Percentiles rank a stretch among this genome's conserved stretches.
phyloP scores from a whole-genome alignment of 2,888 invertebrate species.

The Parelbella ahira region DNA sequence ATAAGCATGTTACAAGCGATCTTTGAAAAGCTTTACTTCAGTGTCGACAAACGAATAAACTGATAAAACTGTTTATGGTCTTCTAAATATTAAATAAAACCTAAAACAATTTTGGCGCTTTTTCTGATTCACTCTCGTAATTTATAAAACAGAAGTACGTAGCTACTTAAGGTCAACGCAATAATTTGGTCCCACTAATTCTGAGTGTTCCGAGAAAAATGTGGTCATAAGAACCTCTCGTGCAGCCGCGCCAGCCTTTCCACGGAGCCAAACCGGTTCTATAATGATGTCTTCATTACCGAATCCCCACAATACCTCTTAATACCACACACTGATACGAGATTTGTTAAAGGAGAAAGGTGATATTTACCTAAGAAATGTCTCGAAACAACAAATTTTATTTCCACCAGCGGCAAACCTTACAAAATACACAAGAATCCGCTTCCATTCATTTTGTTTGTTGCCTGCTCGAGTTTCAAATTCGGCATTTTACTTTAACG shows the following conservation, averaged over 20 bases:
- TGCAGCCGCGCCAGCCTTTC: constrained; percentile 40
- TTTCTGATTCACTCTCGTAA: too few species aligned
- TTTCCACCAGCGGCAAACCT: constrained; percentile 18
- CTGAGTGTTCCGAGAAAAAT: constrained; percentile 39
- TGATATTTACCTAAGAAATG: constrained; percentile 16
- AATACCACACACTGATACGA: constrained; percentile 17
- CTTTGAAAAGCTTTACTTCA: too few species aligned
- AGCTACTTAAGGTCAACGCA: constrained; percentile 9
- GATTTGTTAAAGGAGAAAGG: constrained; percentile 19
- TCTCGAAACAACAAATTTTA: constrained; percentile 17
- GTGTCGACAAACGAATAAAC: too few species aligned
- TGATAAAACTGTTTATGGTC: too few species aligned
- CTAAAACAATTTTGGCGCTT: too few species aligned
- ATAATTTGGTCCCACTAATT: constrained; percentile 13
- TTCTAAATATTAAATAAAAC: too few species aligned
- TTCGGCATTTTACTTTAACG: constrained; percentile 24
- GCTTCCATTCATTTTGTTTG: constrained; percentile 23
- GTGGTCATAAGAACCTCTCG: constrained; percentile 38
- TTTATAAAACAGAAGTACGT: too few species aligned
- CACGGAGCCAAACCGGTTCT: constrained; percentile 59
- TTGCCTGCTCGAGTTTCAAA: constrained; percentile 24
- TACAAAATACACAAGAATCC: constrained; percentile 21
- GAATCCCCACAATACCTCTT: constrained; percentile 51
- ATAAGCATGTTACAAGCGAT: too few species aligned
- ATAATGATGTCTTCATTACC: constrained; percentile 74